Base-by-base conservation (phyloP, 2,888 invertebrate genomes). In the Heliconius aoede region DNA sequence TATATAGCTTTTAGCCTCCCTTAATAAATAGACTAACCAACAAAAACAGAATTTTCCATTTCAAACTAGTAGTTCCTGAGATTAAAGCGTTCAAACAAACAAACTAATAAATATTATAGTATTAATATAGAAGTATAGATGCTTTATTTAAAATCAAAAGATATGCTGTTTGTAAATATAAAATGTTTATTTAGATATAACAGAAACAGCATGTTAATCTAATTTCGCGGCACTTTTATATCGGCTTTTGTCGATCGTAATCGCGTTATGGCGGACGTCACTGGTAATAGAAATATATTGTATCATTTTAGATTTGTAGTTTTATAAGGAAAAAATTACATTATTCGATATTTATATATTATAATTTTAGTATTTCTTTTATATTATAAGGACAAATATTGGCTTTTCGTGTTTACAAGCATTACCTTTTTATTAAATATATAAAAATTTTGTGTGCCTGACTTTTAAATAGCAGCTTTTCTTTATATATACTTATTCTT, bases 241-340 rank as follows among this genome's bases (percentile, higher is more conserved):
- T 83, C 82, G 82, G 80, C 81, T 82, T 81, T 79, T 80, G 76
- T 78, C 78, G 78, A 60, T 78, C 78, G 79, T 85, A 86, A 87
- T 87, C 87, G 83, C 79, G 80, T 88, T 87, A 85, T 76, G 64
- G 78, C 77, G 79, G 83, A 83, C 83, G 82, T 86, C 84, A 83
- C 80, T 55, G 28, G 75, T 55, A 61, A 75, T 71, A 51, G 46
- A 64, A 71, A 75, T 55, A 55, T 55, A 64, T 55, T 61, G 55
- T 64, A 51, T 71, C 62, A 64, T 40, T 75, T 71, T 51, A 68
- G 60, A 61, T 60, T 69, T 68, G 61, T 40, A 1, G 13, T 36
- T 64, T 69, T 55, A 55, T 69, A 51, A 30, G 69, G 55, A 69
- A 30, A 46, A 28, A 13, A 7, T 21, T 40, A 40, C 40, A 4